Percentiles rank a stretch among this genome's conserved stretches.
Evolutionary conservation across 2,888 invertebrate genomes (phyloP).

Genomic region (Meloe dianella): DNA sequence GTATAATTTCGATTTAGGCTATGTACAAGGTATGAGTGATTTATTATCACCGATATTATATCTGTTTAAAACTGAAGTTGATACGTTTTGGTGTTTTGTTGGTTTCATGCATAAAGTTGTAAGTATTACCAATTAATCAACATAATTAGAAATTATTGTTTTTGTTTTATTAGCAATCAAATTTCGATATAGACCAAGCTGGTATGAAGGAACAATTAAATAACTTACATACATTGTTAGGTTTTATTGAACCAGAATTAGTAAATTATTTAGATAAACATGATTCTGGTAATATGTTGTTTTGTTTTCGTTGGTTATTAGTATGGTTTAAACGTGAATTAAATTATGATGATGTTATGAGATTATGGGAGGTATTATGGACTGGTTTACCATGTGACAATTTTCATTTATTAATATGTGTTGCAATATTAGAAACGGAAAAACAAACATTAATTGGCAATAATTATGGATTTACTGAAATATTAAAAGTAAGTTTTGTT

Average conservation of each 20-base stretch:
- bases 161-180: constrained; percentile 59
- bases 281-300: constrained; percentile 96
- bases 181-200: constrained; percentile 96
- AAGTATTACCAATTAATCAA: too few species aligned
- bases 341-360: constrained; percentile 82
- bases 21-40: constrained; percentile 98
- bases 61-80: constrained; percentile 90
- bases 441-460: constrained; percentile 87
- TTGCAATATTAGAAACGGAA: constrained; percentile 91
- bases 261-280: constrained; percentile 85
- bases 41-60: constrained; percentile 90
- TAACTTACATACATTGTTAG: constrained; percentile 81
- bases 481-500: constrained; percentile 76
- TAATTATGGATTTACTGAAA: constrained; percentile 94
- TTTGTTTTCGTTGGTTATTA: constrained; percentile 95
- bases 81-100: constrained; percentile 99
- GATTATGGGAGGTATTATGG: constrained; percentile 97
- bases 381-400: constrained; percentile 92
- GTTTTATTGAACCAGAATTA: constrained; percentile 83
- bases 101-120: constrained; percentile 97
- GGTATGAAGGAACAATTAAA: constrained; percentile 93
- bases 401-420: constrained; percentile 92
- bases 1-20: constrained; percentile 98
- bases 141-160: too few species aligned
- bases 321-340: constrained; percentile 93